Evolutionary conservation across 2,797 vertebrate species (phyloP).

Genomic region (Dermochelys coriacea): DNA sequence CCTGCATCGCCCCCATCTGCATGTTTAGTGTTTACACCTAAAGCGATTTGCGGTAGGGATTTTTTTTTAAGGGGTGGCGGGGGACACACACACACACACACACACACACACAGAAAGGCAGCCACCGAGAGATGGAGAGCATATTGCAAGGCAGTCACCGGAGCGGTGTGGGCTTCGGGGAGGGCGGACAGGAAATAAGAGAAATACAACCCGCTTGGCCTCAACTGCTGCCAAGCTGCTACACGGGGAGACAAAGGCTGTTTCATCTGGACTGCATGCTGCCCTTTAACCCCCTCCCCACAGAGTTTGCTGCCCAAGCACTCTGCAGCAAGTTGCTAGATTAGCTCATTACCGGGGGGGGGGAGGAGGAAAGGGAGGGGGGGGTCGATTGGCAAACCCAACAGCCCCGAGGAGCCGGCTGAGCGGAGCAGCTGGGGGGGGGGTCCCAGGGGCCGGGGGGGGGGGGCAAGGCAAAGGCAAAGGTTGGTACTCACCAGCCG

Average conservation of each 20-base stretch:
- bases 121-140: neutral
- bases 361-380: constrained; percentile 64
- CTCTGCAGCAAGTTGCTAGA: constrained; percentile 52
- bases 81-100: neutral
- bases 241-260: constrained; percentile 22
- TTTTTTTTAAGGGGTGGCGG: neutral
- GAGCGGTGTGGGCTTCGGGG: neutral
- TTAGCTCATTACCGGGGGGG: neutral
- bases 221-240: neutral
- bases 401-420: constrained; percentile 68
- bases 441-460: neutral
- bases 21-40: constrained; percentile 26
- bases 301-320: constrained; percentile 49
- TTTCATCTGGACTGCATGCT: neutral
- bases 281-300: neutral
- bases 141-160: neutral
- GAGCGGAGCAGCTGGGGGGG: constrained; percentile 22
- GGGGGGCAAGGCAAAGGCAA: too few relatives aligned
- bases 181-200: neutral
- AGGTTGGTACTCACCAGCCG: constrained; percentile 31
- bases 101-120: too few relatives aligned
- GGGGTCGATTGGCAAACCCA: neutral
- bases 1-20: neutral
- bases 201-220: neutral
- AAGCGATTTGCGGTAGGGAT: constrained; percentile 5